A percentile compares a stretch with the other conserved stretches of the same genome.
phyloP scores from a whole-genome alignment of 2,113 vertebrate species.

The Clarias macrocephalus region DNA sequence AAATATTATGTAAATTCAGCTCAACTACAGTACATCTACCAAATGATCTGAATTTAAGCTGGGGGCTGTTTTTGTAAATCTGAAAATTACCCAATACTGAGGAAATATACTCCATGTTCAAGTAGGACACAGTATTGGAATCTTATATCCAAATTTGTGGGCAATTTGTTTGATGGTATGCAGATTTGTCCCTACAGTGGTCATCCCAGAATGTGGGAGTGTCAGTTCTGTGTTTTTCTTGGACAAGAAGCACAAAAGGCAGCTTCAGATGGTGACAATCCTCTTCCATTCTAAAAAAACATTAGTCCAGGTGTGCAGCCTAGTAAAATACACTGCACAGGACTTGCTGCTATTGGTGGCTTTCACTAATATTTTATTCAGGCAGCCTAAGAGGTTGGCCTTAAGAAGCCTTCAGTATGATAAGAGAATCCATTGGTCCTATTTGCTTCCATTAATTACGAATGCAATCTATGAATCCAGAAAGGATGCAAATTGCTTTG shows the following conservation, averaged over 20 bases:
- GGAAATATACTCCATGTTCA: not conserved
- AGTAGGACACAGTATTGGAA: not conserved
- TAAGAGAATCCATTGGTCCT: not conserved
- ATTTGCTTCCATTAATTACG: conserved; percentile 5
- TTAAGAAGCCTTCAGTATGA: not conserved
- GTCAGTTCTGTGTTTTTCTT: not conserved
- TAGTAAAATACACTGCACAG: not conserved
- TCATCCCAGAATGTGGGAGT: not conserved
- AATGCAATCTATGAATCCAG: conserved; percentile 1
- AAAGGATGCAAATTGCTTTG: conserved; percentile 32
- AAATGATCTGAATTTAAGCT: not conserved
- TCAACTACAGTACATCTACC: not conserved
- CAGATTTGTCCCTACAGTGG: not conserved
- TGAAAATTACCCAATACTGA: not conserved
- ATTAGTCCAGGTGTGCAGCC: not conserved
- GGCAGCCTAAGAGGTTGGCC: not conserved
- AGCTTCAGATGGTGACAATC: not conserved
- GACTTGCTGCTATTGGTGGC: not conserved
- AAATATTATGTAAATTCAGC: conserved; percentile 13
- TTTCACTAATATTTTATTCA: not conserved
- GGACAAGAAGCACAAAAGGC: not conserved
- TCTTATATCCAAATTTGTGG: not conserved
- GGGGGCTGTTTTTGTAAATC: not conserved
- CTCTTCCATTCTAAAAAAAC: not conserved
- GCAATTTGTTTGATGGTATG: not conserved